Evolutionary conservation across 2,113 vertebrate genomes (phyloP), one percentile per base, ranked within the genome.

Genomic region (Hypanus sabinus): DNA sequence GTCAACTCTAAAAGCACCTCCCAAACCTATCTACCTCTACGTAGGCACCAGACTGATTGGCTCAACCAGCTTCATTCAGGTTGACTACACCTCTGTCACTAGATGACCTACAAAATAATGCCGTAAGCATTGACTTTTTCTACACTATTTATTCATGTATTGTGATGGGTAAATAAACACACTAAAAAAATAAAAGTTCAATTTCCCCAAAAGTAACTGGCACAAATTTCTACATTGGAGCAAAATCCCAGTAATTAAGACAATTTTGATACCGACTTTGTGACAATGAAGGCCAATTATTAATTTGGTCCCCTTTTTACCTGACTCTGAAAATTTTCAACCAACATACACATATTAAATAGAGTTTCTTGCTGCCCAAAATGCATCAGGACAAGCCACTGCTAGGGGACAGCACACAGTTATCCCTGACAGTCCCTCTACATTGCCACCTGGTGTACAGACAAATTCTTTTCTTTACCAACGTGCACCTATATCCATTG

Each of bases 361-460:
- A 55, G 46, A 30, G 46, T 0, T 30, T 57, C 55, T 62, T 62
- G 16, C 83, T 62, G 10, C n/a, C 83, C 83, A 16, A 30, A 30
- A 30, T n/a, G 55, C 3, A 88, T 27, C 57, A 27, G 11, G 4
- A 24, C 27, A 9, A 85, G 27, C 24, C 12, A 60, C 0, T 30
- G 24, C 11, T 10, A 12, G 55, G 9, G 10, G 5, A 46, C 81
- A 85, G 22, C 55, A 27, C 22, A 46, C 24, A 85, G 79, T 81
- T 46, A 46, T 33, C 36, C 18, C 38, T 38, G 36, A 36, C 22
- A 83, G 80, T 8, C 80, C 22, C 8, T 18, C 80, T 62, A 88
- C 27, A 88, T n/a, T 88, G 83, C 83, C 83, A 88, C 16, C 83
- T 88, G 30, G 83, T 88, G 83, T n/a, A 16, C 57, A 88, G 27